phyloP scores from a whole-genome alignment of 2,113 vertebrate genomes.

The Poeciliopsis occidentalis region DNA sequence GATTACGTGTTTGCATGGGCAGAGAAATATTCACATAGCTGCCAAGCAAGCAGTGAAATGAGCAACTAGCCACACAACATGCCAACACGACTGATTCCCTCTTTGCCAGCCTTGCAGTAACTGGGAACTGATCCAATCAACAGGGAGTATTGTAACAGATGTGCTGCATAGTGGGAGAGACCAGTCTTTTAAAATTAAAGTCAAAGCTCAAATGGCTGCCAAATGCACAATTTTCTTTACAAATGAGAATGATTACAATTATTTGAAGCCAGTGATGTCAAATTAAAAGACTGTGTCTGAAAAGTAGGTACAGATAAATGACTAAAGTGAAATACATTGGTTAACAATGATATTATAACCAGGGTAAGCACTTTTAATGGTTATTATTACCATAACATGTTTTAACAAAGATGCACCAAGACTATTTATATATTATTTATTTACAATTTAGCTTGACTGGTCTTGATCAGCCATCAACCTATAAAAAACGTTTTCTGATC shows the following conservation, averaged over 20 bases:
- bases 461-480: too few relatives aligned
- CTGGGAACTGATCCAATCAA: conserved; percentile 51
- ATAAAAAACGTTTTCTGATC: too few relatives aligned
- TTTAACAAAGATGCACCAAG: background rate
- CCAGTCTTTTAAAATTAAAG: conserved; percentile 28
- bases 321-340: background rate
- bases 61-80: conserved; percentile 29
- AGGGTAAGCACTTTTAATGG: background rate
- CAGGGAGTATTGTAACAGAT: conserved; percentile 37
- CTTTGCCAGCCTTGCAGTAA: conserved; percentile 35
- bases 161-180: conserved; percentile 49
- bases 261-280: conserved; percentile 25
- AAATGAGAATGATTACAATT: conserved; percentile 9
- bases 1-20: background rate
- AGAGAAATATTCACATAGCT: background rate
- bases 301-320: background rate
- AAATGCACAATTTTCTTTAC: conserved; percentile 26
- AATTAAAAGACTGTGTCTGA: conserved; percentile 11
- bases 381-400: background rate
- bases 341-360: background rate
- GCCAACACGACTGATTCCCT: conserved; percentile 33
- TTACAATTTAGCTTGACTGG: too few relatives aligned
- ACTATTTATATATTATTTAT: too few relatives aligned
- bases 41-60: conserved; percentile 33
- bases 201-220: conserved; percentile 2